Conservation (phyloP, 2,113 vertebrate species). For the Emydocephalus ijimae region DNA sequence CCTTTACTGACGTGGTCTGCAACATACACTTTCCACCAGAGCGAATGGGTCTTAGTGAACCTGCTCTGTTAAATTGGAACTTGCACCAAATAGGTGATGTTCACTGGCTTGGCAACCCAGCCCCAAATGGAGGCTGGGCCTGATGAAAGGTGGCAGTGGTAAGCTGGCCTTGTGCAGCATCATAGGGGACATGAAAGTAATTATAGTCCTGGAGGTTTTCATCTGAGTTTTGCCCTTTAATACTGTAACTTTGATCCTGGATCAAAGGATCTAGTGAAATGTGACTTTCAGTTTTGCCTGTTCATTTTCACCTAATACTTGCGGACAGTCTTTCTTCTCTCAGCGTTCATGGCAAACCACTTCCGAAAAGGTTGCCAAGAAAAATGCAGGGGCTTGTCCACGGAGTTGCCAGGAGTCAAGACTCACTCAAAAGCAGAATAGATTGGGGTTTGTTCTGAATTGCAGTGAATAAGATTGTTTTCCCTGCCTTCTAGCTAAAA, state of each 20-base stretch:
- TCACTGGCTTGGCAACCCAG: neutral
- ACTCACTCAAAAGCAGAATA: neutral
- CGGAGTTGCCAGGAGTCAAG: neutral
- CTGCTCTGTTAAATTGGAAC: neutral
- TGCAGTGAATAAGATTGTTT: neutral
- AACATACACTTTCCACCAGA: neutral
- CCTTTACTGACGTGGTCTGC: neutral
- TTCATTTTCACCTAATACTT: neutral
- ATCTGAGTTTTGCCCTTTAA: neutral
- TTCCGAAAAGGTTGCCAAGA: neutral
- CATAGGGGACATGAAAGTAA: neutral
- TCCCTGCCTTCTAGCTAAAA: neutral
- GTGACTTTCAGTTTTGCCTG: neutral
- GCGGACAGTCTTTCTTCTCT: neutral
- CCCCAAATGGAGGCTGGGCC: neutral
- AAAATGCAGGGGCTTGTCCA: neutral
- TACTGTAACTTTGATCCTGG: neutral
- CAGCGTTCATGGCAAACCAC: neutral
- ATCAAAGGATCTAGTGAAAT: neutral
- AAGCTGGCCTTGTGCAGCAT: neutral
- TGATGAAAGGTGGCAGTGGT: neutral
- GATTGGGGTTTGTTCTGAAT: neutral
- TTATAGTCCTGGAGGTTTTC: neutral
- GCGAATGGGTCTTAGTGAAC: neutral
- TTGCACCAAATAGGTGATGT: neutral